Conservation (phyloP, 2,888 invertebrate genomes). For the Aleiodes testaceus region DNA sequence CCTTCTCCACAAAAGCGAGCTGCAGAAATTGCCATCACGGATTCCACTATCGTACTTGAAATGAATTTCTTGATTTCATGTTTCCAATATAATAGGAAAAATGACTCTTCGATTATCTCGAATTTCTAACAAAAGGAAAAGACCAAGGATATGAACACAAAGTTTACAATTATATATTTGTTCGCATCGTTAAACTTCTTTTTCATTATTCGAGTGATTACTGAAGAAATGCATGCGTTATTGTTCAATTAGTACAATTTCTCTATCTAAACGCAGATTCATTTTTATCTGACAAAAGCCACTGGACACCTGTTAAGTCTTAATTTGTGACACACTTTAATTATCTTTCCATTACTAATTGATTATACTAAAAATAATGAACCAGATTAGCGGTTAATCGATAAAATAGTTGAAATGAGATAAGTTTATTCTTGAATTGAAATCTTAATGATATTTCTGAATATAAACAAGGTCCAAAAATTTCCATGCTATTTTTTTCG, state of each 20-base stretch:
- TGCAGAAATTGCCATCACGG: too few relatives aligned
- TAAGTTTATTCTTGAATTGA: too few relatives aligned
- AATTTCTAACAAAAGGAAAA: neutral
- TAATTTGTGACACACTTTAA: conserved; percentile 1
- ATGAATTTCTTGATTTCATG: too few relatives aligned
- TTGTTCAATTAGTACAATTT: conserved; percentile 27
- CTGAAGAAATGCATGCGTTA: neutral
- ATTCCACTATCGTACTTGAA: too few relatives aligned
- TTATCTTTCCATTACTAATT: neutral
- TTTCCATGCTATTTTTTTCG: too few relatives aligned
- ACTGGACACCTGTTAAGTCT: conserved; percentile 17
- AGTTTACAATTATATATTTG: neutral
- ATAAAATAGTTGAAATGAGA: too few relatives aligned
- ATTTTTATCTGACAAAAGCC: neutral
- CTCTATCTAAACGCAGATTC: conserved; percentile 34
- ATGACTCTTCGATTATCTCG: conserved; percentile 9
- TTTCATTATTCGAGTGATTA: neutral
- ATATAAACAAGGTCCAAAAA: too few relatives aligned
- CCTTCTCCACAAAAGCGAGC: too few relatives aligned
- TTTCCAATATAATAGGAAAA: neutral
- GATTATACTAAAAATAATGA: too few relatives aligned
- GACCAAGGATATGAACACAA: conserved; percentile 26
- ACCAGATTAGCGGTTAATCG: too few relatives aligned
- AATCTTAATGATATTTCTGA: too few relatives aligned
- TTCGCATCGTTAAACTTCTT: neutral